These are phyloP conservation scores for Nematolebias whitei DNA, from an alignment of 2,113 vertebrate species.

Conservation along the genomic window DNA sequence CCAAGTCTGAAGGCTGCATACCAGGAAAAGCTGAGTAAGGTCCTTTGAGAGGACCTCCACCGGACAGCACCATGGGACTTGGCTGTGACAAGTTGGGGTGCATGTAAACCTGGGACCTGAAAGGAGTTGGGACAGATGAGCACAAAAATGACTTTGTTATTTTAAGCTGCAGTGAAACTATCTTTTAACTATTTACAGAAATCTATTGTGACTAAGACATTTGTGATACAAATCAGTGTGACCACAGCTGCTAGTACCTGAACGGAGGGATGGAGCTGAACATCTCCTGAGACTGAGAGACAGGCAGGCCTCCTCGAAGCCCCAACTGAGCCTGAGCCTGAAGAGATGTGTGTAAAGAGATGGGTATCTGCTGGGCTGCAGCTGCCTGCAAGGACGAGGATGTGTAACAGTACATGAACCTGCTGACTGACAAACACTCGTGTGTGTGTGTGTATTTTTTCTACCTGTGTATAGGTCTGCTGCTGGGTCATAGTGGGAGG, in stretches of 20 bases:
- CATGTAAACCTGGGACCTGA: conserved; percentile 98
- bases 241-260: conserved; percentile 77
- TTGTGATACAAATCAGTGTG: not conserved
- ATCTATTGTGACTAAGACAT: not conserved
- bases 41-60: conserved; percentile 90
- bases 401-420: conserved; percentile 7
- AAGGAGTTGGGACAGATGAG: not conserved
- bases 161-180: not conserved
- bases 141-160: not conserved
- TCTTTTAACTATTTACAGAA: not conserved
- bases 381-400: conserved; percentile 81
- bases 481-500: conserved; percentile 95
- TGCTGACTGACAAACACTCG: not conserved
- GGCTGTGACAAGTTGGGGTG: conserved; percentile 96
- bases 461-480: conserved; percentile 96
- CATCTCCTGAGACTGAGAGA: conserved; percentile 98
- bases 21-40: conserved; percentile 94
- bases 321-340: conserved; percentile 97
- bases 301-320: conserved; percentile 91
- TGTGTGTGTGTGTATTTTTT: not conserved
- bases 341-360: conserved; percentile 95
- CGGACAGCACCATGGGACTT: conserved; percentile 94
- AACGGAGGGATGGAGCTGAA: conserved; percentile 96
- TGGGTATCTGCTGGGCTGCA: conserved; percentile 96
- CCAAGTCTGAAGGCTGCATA: conserved; percentile 96